Percentiles rank a stretch among this genome's conserved stretches.
Conservation (phyloP, 2,888 invertebrate species). For the Carpatolechia fugitivella region DNA sequence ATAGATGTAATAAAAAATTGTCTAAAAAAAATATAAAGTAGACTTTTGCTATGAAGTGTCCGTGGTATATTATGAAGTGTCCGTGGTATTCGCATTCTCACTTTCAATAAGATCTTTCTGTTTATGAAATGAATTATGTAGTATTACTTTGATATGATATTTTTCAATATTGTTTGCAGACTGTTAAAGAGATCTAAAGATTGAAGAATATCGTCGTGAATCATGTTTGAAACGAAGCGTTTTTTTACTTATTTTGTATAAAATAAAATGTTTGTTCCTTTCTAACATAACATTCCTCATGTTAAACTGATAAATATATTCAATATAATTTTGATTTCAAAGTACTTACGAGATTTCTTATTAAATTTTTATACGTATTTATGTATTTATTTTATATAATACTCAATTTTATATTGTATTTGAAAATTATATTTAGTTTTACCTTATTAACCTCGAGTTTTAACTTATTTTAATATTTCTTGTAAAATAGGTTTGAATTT, state of each 20-base stretch:
- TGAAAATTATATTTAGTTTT: not conserved
- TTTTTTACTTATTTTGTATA: not conserved
- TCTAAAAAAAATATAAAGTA: too few species aligned
- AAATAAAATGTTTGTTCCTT: not conserved
- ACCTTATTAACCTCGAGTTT: not conserved
- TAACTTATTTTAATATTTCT: constrained; percentile 9
- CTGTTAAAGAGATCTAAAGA: not conserved
- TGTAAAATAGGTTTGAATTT: constrained; percentile 1
- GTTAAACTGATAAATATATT: not conserved
- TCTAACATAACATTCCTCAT: not conserved
- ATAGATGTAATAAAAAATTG: too few species aligned
- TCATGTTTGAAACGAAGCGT: not conserved
- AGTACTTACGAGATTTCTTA: not conserved
- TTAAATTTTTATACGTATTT: not conserved
- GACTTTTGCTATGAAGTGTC: too few species aligned
- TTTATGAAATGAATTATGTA: too few species aligned
- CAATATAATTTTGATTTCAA: not conserved
- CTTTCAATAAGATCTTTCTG: too few species aligned
- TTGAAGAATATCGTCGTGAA: not conserved
- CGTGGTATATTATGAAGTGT: too few species aligned
- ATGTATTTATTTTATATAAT: constrained; percentile 9
- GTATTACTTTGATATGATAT: not conserved
- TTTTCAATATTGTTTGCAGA: constrained; percentile 1
- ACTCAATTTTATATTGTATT: constrained; percentile 3
- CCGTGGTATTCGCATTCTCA: not conserved